Evolutionary conservation across 2,113 vertebrate species (phyloP), one percentile per base, ranked within the genome.

Genomic region (Dermatemys mawii): DNA sequence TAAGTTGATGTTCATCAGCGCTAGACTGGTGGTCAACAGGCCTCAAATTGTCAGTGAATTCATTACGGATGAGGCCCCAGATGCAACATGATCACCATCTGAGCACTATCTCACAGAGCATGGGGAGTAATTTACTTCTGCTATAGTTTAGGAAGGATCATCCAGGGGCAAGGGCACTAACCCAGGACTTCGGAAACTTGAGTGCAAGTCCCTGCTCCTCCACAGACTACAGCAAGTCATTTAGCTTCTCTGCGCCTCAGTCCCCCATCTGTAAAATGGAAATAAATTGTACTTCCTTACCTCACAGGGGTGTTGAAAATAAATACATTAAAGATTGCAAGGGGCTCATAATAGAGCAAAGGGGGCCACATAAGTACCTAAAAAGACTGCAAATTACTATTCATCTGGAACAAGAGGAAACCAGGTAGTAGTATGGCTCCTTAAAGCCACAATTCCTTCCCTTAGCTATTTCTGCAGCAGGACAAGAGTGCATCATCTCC

Each of bases 291-390:
- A 13, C 55, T 84, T 57, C 81, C 46, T 50, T 29, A 50, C 2
- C 0, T 84, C 78, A 60, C 17, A 54, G 2, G 0, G 16, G 32
- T 0, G 1, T 38, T n/a, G 12, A 51, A 50, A 55, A 60, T 57
- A 21, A 75, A 75, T 26, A 6, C 2, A 41, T 22, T 7, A 13
- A 50, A 75, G 38, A 75, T 41, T 26, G 70, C 19, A 38, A 75
- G 11, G 63, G 38, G 11, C 24, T 44, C 22, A 38, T 22, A 75
- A 24, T 75, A 75, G 22, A 24, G 70, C 10, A 44, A 41, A 41
- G 11, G 38, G 22, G 19, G 24, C 41, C 41, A 13, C 4, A 3
- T 44, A n/a, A 35, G 70, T 26, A 26, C 38, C 70, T 75, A 27
- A 13, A 22, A 41, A 24, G n/a, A 75, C 41, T 41, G 22, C n/a